Evolutionary conservation across 2,797 vertebrate genomes (phyloP).

Genomic region (Acrossocheilus wenchowensis): DNA sequence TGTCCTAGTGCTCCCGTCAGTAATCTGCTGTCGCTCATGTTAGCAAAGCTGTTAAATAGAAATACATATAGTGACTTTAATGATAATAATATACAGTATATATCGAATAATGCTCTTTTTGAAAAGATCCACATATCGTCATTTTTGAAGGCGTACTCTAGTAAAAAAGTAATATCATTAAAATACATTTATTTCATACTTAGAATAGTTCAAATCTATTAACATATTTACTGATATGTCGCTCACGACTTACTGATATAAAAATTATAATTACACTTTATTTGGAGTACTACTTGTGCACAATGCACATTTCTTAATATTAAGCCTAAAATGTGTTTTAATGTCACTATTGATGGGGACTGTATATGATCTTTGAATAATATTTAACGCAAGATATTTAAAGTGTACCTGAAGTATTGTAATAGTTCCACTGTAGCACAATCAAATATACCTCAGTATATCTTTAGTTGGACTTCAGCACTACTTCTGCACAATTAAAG

Average conservation of each 20-base stretch:
- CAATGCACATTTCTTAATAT: background rate
- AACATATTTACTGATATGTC: background rate
- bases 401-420: too few relatives aligned
- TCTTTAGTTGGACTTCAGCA: background rate
- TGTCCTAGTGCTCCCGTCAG: constrained; percentile 11
- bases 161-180: too few relatives aligned
- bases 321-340: background rate
- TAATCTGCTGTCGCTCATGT: constrained; percentile 15
- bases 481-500: background rate
- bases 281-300: background rate
- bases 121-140: background rate
- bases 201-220: background rate
- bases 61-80: background rate
- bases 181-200: background rate
- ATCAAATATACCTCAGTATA: background rate
- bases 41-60: constrained; percentile 2
- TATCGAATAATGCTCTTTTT: background rate
- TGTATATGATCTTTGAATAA: too few relatives aligned
- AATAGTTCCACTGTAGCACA: background rate
- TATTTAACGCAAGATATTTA: too few relatives aligned
- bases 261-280: too few relatives aligned
- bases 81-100: background rate
- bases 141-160: background rate
- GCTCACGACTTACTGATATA: background rate
- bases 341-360: background rate